These are phyloP conservation scores for Ophonus ardosiacus DNA, from an alignment of 2,888 invertebrate species.

Conservation along the genomic window DNA sequence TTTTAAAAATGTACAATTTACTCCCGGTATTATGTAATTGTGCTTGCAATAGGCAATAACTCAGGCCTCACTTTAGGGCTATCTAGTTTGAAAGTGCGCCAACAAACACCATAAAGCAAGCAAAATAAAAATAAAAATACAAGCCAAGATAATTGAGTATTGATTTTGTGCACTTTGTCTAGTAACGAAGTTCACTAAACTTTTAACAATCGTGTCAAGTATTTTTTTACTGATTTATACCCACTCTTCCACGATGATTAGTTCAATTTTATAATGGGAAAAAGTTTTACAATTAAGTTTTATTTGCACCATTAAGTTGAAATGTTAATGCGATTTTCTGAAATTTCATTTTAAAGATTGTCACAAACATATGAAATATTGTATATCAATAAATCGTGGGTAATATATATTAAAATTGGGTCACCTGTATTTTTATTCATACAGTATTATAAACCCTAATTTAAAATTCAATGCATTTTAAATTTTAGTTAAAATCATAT, in stretches of 20 bases:
- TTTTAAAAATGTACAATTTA: neutral
- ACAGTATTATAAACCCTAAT: neutral
- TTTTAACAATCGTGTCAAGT: constrained; percentile 44
- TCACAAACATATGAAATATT: neutral
- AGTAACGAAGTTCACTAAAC: constrained; percentile 38
- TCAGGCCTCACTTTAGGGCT: constrained; percentile 26
- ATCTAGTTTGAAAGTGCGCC: constrained; percentile 26
- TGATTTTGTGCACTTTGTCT: constrained; percentile 41
- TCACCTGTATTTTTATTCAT: neutral
- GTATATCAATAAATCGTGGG: neutral
- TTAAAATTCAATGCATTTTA: neutral
- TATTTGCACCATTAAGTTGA: neutral
- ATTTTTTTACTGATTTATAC: constrained; percentile 43
- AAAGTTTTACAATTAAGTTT: constrained; percentile 16
- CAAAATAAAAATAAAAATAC: constrained; percentile 44
- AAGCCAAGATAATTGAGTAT: constrained; percentile 32
- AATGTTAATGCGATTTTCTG: neutral
- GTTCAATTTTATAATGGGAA: constrained; percentile 6
- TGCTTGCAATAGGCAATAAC: neutral
- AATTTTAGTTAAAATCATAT: neutral
- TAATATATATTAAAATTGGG: neutral
- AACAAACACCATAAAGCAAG: constrained; percentile 13
- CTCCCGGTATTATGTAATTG: constrained; percentile 15
- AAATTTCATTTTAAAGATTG: neutral
- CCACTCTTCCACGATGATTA: constrained; percentile 10